phyloP scores from a whole-genome alignment of 2,797 vertebrate species.

The Cynodonichthys magdalenae region DNA sequence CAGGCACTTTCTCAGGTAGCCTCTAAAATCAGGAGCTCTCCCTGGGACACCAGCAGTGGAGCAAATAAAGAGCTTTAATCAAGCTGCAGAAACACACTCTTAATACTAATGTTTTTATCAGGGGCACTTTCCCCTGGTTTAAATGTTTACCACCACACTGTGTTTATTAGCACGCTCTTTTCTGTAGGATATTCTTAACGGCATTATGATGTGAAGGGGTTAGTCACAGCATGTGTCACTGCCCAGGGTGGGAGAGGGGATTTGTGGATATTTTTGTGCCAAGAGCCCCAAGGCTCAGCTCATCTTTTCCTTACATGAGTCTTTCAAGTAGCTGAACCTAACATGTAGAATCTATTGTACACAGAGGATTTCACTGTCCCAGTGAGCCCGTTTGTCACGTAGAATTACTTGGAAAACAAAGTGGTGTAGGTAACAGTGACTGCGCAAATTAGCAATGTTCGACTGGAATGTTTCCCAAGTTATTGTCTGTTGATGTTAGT shows the following conservation, averaged over 20 bases:
- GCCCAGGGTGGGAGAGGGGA: slow-evolving; percentile 63
- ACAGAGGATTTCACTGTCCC: slow-evolving; percentile 28
- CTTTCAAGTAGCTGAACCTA: slow-evolving; percentile 53
- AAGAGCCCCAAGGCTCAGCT: slow-evolving; percentile 53
- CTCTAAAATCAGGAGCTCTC: slow-evolving; percentile 55
- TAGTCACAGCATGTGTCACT: slow-evolving; percentile 71
- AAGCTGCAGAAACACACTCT: slow-evolving; percentile 31
- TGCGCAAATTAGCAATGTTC: slow-evolving; percentile 38
- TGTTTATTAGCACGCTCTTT: slow-evolving; percentile 59
- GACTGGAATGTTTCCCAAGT: slow-evolving; percentile 44
- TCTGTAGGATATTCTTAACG: slow-evolving; percentile 53
- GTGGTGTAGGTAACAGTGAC: slow-evolving; percentile 11
- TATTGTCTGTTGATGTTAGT: slow-evolving; percentile 56
- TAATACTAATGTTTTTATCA: slow-evolving; percentile 46
- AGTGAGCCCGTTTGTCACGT: slow-evolving; percentile 31
- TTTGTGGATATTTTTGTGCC: slow-evolving; percentile 71
- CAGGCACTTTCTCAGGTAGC: slow-evolving; percentile 46
- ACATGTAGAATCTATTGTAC: slow-evolving; percentile 52
- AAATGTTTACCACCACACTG: slow-evolving; percentile 35
- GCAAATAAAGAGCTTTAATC: slow-evolving; percentile 52
- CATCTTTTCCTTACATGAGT: slow-evolving; percentile 48
- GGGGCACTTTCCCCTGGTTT: slow-evolving; percentile 27
- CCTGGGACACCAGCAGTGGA: slow-evolving; percentile 19
- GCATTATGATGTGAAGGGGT: slow-evolving; percentile 61
- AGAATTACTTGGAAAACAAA: slow-evolving; percentile 37